Percentiles rank a stretch among this genome's conserved stretches.
These are phyloP conservation scores for Lonchura striata DNA, from an alignment of 2,113 vertebrate species.

Conservation along the genomic window DNA sequence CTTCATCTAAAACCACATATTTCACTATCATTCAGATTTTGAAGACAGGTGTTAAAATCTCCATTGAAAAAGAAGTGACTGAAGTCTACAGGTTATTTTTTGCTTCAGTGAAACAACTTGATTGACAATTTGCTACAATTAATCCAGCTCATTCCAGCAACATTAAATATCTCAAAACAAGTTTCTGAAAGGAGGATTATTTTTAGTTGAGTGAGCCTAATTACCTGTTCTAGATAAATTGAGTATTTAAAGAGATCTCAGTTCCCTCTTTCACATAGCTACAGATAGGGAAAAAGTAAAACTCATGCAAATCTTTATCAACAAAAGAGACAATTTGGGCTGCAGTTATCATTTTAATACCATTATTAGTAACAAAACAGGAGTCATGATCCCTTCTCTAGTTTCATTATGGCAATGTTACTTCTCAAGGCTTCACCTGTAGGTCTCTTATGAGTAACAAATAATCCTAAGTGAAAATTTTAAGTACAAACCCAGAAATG, in stretches of 20 bases:
- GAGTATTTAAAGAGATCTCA: neutral
- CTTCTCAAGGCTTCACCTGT: neutral
- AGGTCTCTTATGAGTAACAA: neutral
- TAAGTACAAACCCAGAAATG: neutral
- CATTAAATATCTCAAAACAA: neutral
- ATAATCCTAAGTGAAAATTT: neutral
- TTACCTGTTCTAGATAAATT: neutral
- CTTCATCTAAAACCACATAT: neutral
- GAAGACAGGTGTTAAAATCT: neutral
- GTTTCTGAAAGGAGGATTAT: neutral
- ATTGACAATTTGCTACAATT: conserved; percentile 27
- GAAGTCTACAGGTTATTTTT: conserved; percentile 17
- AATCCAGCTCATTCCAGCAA: neutral
- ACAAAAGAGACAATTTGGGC: neutral
- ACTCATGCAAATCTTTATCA: neutral
- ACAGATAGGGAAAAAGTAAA: neutral
- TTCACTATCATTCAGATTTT: neutral
- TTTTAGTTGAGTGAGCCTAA: neutral
- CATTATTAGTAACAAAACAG: neutral
- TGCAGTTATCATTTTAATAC: neutral
- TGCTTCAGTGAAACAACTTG: neutral
- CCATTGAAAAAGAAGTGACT: neutral
- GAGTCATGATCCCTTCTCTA: neutral
- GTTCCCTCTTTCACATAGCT: neutral
- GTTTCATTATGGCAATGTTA: neutral